Percentiles rank a stretch among this genome's conserved stretches.
These are phyloP conservation scores for Sitta carolinensis DNA, from an alignment of 2,797 vertebrate species.

Conservation along the genomic window DNA sequence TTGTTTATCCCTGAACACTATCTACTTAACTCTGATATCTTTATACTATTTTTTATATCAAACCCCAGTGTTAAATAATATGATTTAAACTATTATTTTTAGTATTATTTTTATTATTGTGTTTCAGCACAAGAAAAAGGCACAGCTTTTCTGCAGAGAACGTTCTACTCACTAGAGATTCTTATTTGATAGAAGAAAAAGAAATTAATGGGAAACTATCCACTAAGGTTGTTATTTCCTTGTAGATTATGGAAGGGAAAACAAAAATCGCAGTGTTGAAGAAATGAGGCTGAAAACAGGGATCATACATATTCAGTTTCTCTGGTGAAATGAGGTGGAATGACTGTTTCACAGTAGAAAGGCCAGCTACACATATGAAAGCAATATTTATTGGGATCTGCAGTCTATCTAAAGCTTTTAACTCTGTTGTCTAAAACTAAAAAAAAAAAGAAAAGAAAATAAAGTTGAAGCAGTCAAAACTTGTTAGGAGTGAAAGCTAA, in stretches of 20 bases:
- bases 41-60: constrained; percentile 43
- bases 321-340: constrained; percentile 4
- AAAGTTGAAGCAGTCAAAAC: not conserved
- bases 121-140: not conserved
- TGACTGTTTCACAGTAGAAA: constrained; percentile 7
- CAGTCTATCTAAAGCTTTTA: not conserved
- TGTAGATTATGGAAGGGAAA: not conserved
- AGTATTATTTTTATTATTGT: constrained; percentile 2
- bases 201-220: not conserved
- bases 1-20: not conserved
- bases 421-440: not conserved
- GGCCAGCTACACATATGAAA: not conserved
- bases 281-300: constrained; percentile 43
- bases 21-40: not conserved
- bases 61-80: constrained; percentile 42
- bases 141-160: not conserved
- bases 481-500: not conserved
- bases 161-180: not conserved
- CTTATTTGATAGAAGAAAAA: constrained; percentile 24
- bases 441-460: not conserved
- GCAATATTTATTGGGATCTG: not conserved
- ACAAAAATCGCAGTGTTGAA: not conserved
- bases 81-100: not conserved
- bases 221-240: not conserved
- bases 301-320: constrained; percentile 20